Percentiles rank a stretch among this genome's conserved stretches.
These are phyloP conservation scores for Mobula birostris DNA, from an alignment of 2,113 vertebrate genomes.

Conservation along the genomic window DNA sequence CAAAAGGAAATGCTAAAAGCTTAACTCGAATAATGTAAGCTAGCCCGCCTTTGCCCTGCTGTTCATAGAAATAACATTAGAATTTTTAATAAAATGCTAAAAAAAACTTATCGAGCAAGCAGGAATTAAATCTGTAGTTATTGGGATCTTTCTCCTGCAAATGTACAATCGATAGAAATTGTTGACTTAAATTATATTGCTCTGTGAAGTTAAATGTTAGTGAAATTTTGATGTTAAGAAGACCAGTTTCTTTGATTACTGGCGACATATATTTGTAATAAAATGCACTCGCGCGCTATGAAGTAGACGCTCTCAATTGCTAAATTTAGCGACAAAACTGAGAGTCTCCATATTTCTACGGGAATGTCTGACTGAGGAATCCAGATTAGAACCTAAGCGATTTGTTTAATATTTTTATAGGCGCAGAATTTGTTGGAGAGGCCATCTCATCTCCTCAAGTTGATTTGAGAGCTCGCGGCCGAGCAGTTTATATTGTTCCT, in stretches of 20 bases:
- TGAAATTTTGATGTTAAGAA: neutral
- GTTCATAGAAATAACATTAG: neutral
- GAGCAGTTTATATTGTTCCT: neutral
- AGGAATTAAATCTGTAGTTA: neutral
- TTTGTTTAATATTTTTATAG: neutral
- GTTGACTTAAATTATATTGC: neutral
- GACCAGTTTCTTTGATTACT: neutral
- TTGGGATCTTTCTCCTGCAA: neutral
- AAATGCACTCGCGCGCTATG: neutral
- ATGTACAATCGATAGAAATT: neutral
- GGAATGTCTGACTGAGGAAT: neutral
- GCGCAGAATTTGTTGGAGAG: neutral
- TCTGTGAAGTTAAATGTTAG: neutral
- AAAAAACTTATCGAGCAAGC: neutral
- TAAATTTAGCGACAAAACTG: neutral
- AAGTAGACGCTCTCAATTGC: neutral
- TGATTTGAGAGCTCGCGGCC: neutral
- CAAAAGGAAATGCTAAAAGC: neutral
- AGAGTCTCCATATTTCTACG: neutral
- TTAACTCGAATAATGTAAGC: neutral
- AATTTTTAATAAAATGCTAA: neutral
- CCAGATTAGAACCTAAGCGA: neutral
- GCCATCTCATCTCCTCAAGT: neutral
- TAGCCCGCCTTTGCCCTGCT: neutral
- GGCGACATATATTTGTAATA: neutral